These are phyloP conservation scores for Tenebrosternarchus preto DNA, from an alignment of 2,113 vertebrate genomes.

Conservation along the genomic window DNA sequence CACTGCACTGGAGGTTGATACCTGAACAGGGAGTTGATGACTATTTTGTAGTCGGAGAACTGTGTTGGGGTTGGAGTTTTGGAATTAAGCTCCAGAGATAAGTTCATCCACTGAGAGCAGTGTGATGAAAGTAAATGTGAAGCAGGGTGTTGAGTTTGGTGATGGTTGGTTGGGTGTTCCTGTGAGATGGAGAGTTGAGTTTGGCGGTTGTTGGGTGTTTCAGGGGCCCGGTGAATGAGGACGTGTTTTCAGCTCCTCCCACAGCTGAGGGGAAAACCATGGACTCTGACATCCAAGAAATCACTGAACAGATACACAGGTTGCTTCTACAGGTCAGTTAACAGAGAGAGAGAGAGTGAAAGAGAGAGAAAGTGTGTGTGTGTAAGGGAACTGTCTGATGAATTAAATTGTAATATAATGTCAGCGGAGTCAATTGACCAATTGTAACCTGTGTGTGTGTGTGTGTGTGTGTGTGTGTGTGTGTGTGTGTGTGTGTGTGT, in stretches of 20 bases:
- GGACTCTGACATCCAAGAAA: slow-evolving; percentile 83
- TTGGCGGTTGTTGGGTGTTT: not conserved
- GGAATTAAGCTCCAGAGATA: too few species aligned
- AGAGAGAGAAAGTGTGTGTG: too few species aligned
- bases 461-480: not conserved
- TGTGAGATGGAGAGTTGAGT: not conserved
- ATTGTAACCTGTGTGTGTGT: not conserved
- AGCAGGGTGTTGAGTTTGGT: not conserved
- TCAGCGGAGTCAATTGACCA: not conserved
- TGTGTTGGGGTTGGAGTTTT: not conserved
- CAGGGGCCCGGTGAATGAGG: slow-evolving; percentile 94
- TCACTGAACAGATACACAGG: slow-evolving; percentile 90
- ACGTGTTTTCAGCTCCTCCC: slow-evolving; percentile 80
- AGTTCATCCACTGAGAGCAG: too few species aligned
- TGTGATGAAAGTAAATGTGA: too few species aligned
- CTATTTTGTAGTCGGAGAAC: not conserved
- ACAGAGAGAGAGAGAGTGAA: not conserved
- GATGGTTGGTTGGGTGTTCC: not conserved
- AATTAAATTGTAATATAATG: not conserved
- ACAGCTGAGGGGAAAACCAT: slow-evolving; percentile 75
- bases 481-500: not conserved
- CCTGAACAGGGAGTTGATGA: not conserved
- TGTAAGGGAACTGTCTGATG: not conserved
- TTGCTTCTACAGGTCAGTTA: slow-evolving; percentile 86
- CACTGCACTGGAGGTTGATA: not conserved